A percentile compares a stretch with the other conserved stretches of the same genome.
Conservation (phyloP, 2,797 vertebrate genomes). For the Parambassis ranga region DNA sequence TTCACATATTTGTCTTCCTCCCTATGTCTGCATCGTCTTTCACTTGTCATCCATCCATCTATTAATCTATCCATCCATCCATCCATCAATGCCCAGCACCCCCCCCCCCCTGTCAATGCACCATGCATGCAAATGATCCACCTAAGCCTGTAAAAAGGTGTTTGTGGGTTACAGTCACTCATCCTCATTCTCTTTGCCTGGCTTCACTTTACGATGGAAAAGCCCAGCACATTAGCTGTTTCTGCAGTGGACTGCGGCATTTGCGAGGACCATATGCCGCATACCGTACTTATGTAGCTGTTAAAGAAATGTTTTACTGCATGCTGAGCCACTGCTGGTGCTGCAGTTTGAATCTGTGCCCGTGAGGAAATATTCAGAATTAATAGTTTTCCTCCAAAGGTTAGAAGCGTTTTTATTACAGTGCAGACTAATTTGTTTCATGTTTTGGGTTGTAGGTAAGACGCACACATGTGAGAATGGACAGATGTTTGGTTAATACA, state of each 20-base stretch:
- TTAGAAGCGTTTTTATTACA: constrained; percentile 25
- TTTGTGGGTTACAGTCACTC: constrained; percentile 64
- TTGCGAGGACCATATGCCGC: constrained; percentile 53
- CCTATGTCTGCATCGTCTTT: neutral
- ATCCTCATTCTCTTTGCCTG: constrained; percentile 69
- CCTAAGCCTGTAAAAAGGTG: constrained; percentile 62
- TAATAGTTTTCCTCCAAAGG: constrained; percentile 8
- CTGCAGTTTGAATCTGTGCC: constrained; percentile 40
- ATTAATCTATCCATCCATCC: constrained; percentile 18
- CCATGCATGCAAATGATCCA: constrained; percentile 62
- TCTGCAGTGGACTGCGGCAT: constrained; percentile 71
- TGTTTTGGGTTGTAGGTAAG: constrained; percentile 12
- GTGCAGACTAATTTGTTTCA: constrained; percentile 4
- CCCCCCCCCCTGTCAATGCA: constrained; percentile 31
- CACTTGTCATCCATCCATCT: constrained; percentile 7
- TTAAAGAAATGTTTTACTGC: constrained; percentile 40
- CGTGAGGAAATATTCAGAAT: constrained; percentile 19
- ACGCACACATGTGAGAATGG: neutral
- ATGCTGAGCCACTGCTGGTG: constrained; percentile 31
- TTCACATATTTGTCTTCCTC: neutral
- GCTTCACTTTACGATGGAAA: constrained; percentile 69
- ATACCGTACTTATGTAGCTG: constrained; percentile 30
- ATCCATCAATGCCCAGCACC: no score
- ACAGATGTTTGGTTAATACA: constrained; percentile 36
- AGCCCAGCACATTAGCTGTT: constrained; percentile 62